Conservation (phyloP, 2,113 vertebrate species). For the Heterotis niloticus region DNA sequence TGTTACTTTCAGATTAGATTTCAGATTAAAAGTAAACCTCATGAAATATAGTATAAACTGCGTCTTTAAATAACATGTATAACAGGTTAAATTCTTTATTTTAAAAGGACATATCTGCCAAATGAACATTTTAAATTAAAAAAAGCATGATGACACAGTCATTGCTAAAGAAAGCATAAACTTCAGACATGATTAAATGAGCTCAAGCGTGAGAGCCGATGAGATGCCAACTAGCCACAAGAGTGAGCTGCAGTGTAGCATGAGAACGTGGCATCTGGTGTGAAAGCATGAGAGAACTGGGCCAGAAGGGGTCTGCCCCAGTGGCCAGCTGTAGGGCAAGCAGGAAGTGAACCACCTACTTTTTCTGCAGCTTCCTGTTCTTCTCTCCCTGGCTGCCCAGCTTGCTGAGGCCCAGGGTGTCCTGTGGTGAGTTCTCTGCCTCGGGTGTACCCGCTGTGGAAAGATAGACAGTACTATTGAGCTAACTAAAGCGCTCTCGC, state of each 20-base stretch:
- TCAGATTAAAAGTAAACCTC: constrained; percentile 9
- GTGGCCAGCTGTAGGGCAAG: background rate
- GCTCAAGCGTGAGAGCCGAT: background rate
- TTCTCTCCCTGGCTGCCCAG: constrained; percentile 87
- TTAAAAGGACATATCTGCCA: background rate
- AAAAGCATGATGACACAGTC: too few relatives aligned
- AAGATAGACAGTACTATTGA: constrained; percentile 5
- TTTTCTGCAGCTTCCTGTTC: constrained; percentile 92
- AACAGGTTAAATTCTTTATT: background rate
- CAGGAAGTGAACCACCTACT: constrained; percentile 69
- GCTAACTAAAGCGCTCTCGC: too few relatives aligned
- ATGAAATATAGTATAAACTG: constrained; percentile 25
- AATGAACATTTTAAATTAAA: background rate
- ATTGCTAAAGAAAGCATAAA: too few relatives aligned
- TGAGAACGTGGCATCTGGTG: background rate
- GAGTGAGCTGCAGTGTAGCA: background rate
- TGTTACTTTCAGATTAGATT: background rate
- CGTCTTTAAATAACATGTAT: constrained; percentile 15
- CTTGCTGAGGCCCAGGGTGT: constrained; percentile 77
- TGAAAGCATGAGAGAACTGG: background rate
- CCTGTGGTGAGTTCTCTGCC: constrained; percentile 74
- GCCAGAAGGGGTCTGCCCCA: background rate
- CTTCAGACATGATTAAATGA: background rate
- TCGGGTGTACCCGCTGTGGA: constrained; percentile 72
- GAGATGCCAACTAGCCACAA: background rate